phyloP scores from a whole-genome alignment of 2,113 vertebrate species.

The Ancistrus triradiatus region DNA sequence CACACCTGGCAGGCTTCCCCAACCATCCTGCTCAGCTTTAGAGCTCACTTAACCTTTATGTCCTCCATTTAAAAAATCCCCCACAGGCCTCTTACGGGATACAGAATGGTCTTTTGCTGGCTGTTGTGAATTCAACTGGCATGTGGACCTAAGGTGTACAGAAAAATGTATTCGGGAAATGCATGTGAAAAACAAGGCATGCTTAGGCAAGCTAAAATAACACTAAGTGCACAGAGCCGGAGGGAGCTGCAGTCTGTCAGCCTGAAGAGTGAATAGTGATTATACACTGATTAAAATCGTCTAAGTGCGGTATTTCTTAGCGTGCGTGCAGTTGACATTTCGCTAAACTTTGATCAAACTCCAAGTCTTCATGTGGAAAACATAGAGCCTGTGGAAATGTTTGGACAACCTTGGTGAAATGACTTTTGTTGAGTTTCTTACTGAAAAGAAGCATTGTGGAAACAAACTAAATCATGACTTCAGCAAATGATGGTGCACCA shows the following conservation, averaged over 20 bases:
- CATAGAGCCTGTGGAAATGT: no score
- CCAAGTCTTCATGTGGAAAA: not conserved
- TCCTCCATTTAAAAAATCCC: no score
- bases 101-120: no score
- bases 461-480: no score
- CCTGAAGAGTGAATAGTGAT: not conserved
- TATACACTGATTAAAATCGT: not conserved
- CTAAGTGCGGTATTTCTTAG: not conserved
- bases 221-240: not conserved
- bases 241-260: not conserved
- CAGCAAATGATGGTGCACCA: no score
- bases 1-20: conserved; percentile 27
- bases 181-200: not conserved
- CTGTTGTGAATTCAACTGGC: not conserved
- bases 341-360: conserved; percentile 21
- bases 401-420: no score
- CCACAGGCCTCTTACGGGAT: no score
- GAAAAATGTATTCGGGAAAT: not conserved
- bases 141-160: not conserved
- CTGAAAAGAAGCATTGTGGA: no score
- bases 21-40: conserved; percentile 12
- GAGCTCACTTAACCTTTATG: not conserved
- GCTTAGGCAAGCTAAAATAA: not conserved
- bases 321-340: conserved; percentile 5
- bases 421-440: no score